Base-by-base conservation (phyloP, 2,888 invertebrate species). In the Caprella mutica region DNA sequence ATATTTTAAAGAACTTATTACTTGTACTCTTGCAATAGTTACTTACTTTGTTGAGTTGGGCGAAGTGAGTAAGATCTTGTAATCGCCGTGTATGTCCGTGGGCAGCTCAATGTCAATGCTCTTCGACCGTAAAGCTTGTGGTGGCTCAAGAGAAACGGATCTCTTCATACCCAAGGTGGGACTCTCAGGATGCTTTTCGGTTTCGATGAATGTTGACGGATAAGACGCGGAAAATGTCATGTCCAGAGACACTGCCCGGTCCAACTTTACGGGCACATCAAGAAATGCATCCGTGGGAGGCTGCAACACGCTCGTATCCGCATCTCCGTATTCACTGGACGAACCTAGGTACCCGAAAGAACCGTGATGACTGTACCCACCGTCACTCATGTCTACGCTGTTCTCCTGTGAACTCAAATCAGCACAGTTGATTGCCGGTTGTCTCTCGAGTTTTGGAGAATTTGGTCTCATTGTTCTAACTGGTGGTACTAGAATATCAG, bases 31-130 rank as follows among this genome's bases (percentile, higher is more conserved):
- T n/a, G n/a, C n/a, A 30, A 3, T 9, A 19, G 19, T 27, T 26
- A 54, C 61, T 39, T 58, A 65, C 65, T 50, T 65, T 19, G 54
- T 42, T 14, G 52, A 21, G 42, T 56, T 52, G 14, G 56, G 55
- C 19, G 58, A 50, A 9, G 84, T 76, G 50, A 84, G 80, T 66
- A 89, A 74, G n/a, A 88, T 86, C 69, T 87, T 87, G 73, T 88
- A 89, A 65, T 86, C 79, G 27, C 86, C 84, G 73, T 87, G 86
- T 69, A 85, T 84, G 61, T 85, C 84, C 9, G 88, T 88, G 27
- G 89, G 89, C 66, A 90, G 74, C 50, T 88, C 88, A 69, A 89
- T 89, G 73, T 89, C 89, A 61, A 89, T 88, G 46, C 87, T 87
- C 62, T 86, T 80, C 33, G 88, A 88, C 48, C 89, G 77, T 30